Evolutionary conservation across 2,113 vertebrate genomes (phyloP), one percentile per base, ranked within the genome.

Genomic region (Athene noctua): DNA sequence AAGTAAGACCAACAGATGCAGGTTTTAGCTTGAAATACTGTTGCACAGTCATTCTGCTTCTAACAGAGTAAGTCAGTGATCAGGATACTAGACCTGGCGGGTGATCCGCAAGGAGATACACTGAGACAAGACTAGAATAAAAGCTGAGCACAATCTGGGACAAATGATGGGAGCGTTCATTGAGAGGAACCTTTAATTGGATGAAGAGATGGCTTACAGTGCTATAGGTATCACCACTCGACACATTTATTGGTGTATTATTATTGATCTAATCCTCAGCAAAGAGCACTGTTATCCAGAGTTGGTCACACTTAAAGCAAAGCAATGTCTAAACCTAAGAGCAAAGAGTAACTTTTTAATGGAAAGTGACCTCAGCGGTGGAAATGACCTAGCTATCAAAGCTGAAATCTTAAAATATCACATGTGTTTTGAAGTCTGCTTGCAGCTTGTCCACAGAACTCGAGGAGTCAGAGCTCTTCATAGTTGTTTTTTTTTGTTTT

Each of bases 371-470:
- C 86, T 94, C 95, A 96, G 77, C 72, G 81, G 88, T 93, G 91
- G 87, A 90, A 95, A 94, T 78, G 55, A 82, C 66, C 66, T 65
- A 90, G 63, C 88, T 94, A 91, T 54, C 61, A 54, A 77, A 95
- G 92, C 91, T 85, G 91, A 97, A 94, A 96, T 88, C 91, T 71
- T 70, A 94, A 96, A 89, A 54, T 73, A 91, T 58, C 86, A 61
- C 59, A 54, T 71, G 80, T 89, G 89, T 95, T 95, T 95, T 88
- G 90, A 96, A 97, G 95, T 96, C 91, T 97, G 96, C 94, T 97
- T 97, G 96, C 93, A 91, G 95, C 79, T 96, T 89, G 74, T 91
- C 94, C 87, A 91, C 71, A 92, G 94, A 96, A 95, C 91, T 86
- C 1, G 3, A 94, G 91, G 84, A 95, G 70, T 89, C 84, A 20